Evolutionary conservation across 2,797 vertebrate genomes (phyloP), one percentile per base, ranked within the genome.

Genomic region (Pipistrellus kuhlii): DNA sequence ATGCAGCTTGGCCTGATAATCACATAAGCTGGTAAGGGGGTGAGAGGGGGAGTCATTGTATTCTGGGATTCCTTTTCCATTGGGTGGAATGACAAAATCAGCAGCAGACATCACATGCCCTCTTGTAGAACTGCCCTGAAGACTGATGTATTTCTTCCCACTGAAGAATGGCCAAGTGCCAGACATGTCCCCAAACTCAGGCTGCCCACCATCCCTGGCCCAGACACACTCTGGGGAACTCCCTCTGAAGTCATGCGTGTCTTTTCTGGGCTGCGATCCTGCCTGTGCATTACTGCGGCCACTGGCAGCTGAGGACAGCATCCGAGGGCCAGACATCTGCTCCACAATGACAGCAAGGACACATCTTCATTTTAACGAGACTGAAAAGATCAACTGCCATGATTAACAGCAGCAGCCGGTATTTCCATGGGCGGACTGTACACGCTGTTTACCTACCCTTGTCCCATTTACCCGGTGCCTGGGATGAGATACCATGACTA

Each of bases 211-310:
- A 30, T 23, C 76, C 71, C 76, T 46, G 25, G 83, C 53, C 85
- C 90, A 93, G 93, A 69, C 64, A 48, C 25, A 83, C 25, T 1
- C 25, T 1, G 32, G 92, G 88, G 95, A 94, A 88, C 75, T 90
- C 96, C 96, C 94, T 95, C 55, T 91, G 94, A 95, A 80, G 69
- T 94, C 76, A 93, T 53, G 85, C 23, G 2, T 76, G 15, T 66
- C 68, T 95, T 57, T 90, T 94, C 85, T 90, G 90, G 77, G 88
- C 38, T 88, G 57, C 38, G 64, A 78, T 87, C n/a, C 77, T 81
- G 86, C 6, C n/a, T 82, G 81, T 10, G 51, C 35, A 6, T n/a
- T 73, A 90, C 83, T 68, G 46, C 20, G 80, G 76, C 73, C 71
- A 15, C 73, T 38, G n/a, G 81, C 57, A 62, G 51, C 91, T 90